Evolutionary conservation across 2,797 vertebrate species (phyloP).

Genomic region (Aulostomus chinensis): DNA sequence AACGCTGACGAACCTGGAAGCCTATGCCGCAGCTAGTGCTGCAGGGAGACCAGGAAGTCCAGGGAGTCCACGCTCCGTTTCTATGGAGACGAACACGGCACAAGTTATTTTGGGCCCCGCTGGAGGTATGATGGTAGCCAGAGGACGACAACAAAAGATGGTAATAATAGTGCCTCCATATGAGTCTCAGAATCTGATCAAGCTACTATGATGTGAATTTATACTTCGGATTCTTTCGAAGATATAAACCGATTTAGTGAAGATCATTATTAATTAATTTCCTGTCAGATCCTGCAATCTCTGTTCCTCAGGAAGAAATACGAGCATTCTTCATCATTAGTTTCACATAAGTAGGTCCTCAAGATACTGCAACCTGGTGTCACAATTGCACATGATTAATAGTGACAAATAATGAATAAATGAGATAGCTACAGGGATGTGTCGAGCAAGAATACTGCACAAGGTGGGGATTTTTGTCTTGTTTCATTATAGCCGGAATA

Average conservation of each 20-base stretch:
- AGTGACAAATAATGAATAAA: background rate
- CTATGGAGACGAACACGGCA: slow-evolving; percentile 75
- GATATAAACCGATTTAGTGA: too few relatives aligned
- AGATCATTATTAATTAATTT: too few relatives aligned
- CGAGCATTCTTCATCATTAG: background rate
- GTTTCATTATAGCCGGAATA: too few relatives aligned
- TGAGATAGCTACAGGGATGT: too few relatives aligned
- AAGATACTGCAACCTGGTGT: background rate
- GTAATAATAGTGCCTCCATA: too few relatives aligned
- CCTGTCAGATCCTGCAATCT: background rate
- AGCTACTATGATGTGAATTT: too few relatives aligned
- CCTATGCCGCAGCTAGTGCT: slow-evolving; percentile 97
- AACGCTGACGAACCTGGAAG: slow-evolving; percentile 96
- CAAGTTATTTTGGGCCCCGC: background rate
- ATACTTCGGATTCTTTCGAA: too few relatives aligned
- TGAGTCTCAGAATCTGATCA: too few relatives aligned
- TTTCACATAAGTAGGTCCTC: background rate
- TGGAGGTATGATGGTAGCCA: background rate
- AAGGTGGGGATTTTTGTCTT: too few relatives aligned
- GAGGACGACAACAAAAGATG: background rate
- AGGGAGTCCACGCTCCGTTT: slow-evolving; percentile 97
- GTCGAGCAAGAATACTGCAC: too few relatives aligned
- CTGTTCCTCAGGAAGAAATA: background rate
- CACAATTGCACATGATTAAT: background rate
- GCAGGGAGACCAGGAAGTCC: slow-evolving; percentile 95